A percentile compares a stretch with the other conserved stretches of the same genome.
phyloP scores from a whole-genome alignment of 2,797 vertebrate genomes.

The Melanotaenia trifasciata region DNA sequence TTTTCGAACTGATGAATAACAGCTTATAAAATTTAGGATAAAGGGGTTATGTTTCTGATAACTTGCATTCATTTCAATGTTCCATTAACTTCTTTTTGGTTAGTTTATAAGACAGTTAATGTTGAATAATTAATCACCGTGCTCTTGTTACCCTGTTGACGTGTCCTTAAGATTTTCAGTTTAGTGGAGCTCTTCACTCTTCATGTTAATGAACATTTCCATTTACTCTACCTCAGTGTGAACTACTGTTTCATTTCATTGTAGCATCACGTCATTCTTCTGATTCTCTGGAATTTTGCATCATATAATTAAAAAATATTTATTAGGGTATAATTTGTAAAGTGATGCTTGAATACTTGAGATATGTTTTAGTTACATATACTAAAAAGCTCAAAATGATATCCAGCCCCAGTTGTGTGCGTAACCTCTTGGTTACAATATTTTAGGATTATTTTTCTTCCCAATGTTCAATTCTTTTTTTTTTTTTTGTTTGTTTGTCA shows the following conservation, averaged over 20 bases:
- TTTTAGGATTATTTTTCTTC: not conserved
- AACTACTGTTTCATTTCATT: not conserved
- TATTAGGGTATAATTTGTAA: not conserved
- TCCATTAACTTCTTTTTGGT: not conserved
- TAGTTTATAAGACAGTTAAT: not conserved
- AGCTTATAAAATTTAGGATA: not conserved
- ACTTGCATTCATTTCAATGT: not conserved
- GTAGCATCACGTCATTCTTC: conserved; percentile 1
- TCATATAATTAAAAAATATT: not conserved
- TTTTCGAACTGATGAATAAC: not conserved
- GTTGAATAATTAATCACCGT: not conserved
- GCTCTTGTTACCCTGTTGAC: too few relatives aligned
- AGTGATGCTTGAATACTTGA: not conserved
- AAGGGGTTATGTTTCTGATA: not conserved
- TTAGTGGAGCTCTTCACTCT: not conserved
- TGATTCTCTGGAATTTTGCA: conserved; percentile 9
- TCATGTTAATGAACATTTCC: conserved; percentile 5
- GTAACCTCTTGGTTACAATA: not conserved
- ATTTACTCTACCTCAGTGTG: conserved; percentile 47
- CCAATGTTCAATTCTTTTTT: not conserved
- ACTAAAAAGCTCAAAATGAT: conserved; percentile 45
- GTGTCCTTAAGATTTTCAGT: not conserved
- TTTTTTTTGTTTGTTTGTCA: not conserved
- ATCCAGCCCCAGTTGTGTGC: conserved; percentile 42
- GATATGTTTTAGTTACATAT: not conserved